These are phyloP conservation scores for Pristionchus fissidentatus DNA, from an alignment of 2,888 invertebrate genomes.

Conservation along the genomic window DNA sequence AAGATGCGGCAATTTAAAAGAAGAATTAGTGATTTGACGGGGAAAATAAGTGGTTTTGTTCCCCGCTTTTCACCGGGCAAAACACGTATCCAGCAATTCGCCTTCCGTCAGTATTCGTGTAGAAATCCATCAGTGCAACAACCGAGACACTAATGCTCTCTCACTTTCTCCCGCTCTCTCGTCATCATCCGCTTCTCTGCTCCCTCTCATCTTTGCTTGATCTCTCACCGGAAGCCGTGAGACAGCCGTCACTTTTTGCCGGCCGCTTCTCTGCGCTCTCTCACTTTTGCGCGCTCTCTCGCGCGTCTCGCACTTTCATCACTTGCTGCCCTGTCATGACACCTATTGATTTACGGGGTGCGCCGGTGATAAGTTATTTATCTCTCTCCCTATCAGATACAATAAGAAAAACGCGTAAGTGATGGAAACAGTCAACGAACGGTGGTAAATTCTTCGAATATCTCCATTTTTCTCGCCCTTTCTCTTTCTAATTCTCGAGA, in stretches of 20 bases:
- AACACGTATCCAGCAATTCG: no score
- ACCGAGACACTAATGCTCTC: no score
- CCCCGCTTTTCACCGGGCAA: no score
- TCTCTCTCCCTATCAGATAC: background rate
- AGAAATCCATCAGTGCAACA: conserved; percentile 10
- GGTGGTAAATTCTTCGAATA: background rate
- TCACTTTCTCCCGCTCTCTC: background rate
- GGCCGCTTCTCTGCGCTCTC: conserved; percentile 20
- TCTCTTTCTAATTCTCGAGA: no score
- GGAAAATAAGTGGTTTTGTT: no score
- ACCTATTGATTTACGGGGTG: conserved; percentile 34
- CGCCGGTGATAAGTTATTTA: conserved; percentile 8
- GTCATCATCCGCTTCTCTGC: background rate
- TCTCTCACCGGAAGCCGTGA: conserved; percentile 11
- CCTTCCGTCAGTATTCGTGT: conserved; percentile 12
- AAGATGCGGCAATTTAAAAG: no score
- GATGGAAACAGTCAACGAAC: no score
- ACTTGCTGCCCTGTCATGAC: background rate
- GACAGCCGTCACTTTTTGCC: conserved; percentile 11
- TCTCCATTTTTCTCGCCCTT: background rate
- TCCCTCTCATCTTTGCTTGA: background rate
- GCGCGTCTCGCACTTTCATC: conserved; percentile 18
- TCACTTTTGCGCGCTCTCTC: background rate
- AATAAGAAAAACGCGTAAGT: background rate
- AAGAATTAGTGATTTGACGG: no score